phyloP scores from a whole-genome alignment of 1,140 invertebrate species.

The Zaprionus ghesquierei region DNA sequence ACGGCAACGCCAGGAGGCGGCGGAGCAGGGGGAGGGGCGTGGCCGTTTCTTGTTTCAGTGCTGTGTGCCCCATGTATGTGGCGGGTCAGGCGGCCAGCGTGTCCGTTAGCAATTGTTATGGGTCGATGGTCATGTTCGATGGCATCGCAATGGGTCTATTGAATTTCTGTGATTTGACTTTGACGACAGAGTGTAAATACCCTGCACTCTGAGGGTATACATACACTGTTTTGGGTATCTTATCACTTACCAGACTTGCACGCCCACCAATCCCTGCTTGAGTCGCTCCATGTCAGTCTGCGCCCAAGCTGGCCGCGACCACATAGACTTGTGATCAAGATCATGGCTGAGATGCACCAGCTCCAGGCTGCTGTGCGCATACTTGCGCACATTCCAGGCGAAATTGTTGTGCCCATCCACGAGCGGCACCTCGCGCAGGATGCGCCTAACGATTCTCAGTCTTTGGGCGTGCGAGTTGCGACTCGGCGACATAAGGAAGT shows the following conservation, averaged over 20 bases:
- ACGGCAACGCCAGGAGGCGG: background rate
- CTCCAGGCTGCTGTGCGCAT: constrained; percentile 91
- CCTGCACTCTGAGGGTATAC: no score
- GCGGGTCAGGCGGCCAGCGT: background rate
- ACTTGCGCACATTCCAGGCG: constrained; percentile 92
- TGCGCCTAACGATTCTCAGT: constrained; percentile 84
- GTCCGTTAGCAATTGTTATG: constrained; percentile 31
- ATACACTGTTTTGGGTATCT: no score
- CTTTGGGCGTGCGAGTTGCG: constrained; percentile 85
- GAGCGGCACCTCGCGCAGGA: constrained; percentile 86
- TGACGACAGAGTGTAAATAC: background rate
- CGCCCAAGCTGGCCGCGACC: constrained; percentile 91
- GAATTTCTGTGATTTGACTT: constrained; percentile 11
- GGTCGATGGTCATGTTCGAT: constrained; percentile 20
- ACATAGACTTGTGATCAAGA: constrained; percentile 89
- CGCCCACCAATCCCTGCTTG: constrained; percentile 90
- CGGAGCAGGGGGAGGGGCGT: background rate
- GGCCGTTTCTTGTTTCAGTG: background rate
- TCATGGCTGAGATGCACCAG: constrained; percentile 90
- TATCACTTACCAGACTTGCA: constrained; percentile 86
- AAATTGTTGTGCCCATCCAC: constrained; percentile 93
- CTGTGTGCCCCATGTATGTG: constrained; percentile 2
- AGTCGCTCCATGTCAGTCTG: constrained; percentile 95
- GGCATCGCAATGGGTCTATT: constrained; percentile 6
- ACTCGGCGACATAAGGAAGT: constrained; percentile 83